Evolutionary conservation across 1,140 invertebrate species (phyloP).

Genomic region (Trinorchestia longiramus): DNA sequence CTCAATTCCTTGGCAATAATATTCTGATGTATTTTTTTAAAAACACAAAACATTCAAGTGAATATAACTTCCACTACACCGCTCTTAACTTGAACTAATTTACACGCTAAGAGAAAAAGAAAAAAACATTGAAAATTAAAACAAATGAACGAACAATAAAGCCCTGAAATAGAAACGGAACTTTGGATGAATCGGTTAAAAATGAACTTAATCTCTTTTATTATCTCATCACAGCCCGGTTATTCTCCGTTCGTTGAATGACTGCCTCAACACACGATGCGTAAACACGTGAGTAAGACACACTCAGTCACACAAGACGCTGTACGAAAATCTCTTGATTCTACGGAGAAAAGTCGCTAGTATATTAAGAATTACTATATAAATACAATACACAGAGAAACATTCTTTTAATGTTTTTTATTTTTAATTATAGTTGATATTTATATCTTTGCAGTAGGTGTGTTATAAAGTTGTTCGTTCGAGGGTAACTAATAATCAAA

Average conservation of each 20-base stretch:
- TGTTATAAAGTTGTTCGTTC: not conserved
- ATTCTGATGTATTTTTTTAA: no score
- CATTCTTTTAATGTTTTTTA: not conserved
- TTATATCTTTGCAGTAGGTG: not conserved
- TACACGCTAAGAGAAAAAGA: not conserved
- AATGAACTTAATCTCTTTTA: no score
- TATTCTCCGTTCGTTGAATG: not conserved
- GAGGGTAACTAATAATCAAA: not conserved
- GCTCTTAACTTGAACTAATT: no score
- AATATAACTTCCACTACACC: no score
- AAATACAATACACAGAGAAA: not conserved
- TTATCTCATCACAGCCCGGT: not conserved
- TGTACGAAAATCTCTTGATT: not conserved
- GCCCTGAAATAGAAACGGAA: not conserved
- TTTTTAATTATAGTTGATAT: not conserved
- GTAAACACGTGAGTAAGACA: not conserved
- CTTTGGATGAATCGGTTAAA: not conserved
- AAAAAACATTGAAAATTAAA: not conserved
- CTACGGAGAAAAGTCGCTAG: not conserved
- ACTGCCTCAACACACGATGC: not conserved
- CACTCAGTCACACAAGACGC: not conserved
- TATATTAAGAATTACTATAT: not conserved
- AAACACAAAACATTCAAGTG: no score
- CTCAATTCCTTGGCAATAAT: no score
- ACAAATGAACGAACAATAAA: not conserved